Percentiles rank a stretch among this genome's conserved stretches.
Conservation (phyloP, 2,113 vertebrate genomes). For the Callaeas wilsoni region DNA sequence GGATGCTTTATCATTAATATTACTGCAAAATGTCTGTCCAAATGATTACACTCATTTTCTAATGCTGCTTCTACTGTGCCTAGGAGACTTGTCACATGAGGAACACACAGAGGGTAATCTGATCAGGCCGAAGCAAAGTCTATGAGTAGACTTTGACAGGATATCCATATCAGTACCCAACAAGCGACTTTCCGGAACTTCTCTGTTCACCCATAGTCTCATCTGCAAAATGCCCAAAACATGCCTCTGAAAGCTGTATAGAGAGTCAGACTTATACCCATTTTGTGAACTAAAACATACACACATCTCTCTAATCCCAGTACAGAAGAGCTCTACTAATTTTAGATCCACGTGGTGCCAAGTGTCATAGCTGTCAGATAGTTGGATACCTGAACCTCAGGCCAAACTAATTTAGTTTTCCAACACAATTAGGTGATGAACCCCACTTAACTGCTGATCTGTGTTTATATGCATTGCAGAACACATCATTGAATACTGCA, state of each 20-base stretch:
- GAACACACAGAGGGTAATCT: not conserved
- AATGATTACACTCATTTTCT: not conserved
- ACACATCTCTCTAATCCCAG: slow-evolving; percentile 29
- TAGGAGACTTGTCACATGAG: slow-evolving; percentile 4
- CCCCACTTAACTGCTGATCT: not conserved
- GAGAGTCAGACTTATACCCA: not conserved
- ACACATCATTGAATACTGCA: not conserved
- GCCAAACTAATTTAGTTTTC: not conserved
- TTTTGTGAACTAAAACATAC: not conserved
- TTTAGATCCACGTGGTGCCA: slow-evolving; percentile 70
- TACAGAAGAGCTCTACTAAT: slow-evolving; percentile 66
- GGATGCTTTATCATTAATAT: not conserved
- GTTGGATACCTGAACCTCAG: slow-evolving; percentile 41
- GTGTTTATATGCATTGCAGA: not conserved
- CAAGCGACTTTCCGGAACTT: not conserved
- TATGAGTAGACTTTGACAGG: not conserved
- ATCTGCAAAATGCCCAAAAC: not conserved
- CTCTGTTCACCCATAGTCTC: not conserved
- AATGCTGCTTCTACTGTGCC: not conserved
- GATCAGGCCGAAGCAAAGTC: not conserved
- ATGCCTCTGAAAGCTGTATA: not conserved
- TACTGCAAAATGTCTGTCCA: not conserved
- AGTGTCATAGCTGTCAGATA: slow-evolving; percentile 54
- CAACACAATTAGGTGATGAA: not conserved
- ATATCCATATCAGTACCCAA: not conserved